A percentile compares a stretch with the other conserved stretches of the same genome.
Conservation (phyloP, 2,888 invertebrate genomes). For the Rotaria socialis region DNA sequence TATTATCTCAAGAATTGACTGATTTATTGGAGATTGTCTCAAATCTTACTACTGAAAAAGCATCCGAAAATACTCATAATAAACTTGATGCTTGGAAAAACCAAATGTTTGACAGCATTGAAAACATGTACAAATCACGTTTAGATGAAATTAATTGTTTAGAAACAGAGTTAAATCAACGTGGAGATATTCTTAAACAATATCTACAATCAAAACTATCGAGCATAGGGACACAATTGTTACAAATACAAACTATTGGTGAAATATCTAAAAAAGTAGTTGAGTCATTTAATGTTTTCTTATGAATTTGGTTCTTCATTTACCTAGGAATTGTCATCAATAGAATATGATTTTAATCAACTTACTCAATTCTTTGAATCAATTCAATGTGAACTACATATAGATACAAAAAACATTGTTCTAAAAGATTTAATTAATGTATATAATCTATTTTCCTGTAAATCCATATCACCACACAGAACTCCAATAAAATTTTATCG, state of each 20-base stretch:
- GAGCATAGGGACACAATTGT: neutral
- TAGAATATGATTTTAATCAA: constrained; percentile 30
- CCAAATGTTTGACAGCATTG: neutral
- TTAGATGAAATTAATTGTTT: neutral
- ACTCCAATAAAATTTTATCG: neutral
- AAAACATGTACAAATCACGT: neutral
- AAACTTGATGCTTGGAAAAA: neutral
- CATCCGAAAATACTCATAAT: neutral
- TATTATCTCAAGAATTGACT: neutral
- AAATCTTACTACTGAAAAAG: neutral
- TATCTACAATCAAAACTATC: neutral
- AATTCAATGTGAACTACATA: neutral
- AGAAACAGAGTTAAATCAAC: neutral
- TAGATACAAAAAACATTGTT: neutral
- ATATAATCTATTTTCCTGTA: neutral
- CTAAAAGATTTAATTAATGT: neutral
- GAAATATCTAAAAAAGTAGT: neutral
- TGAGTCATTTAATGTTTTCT: neutral
- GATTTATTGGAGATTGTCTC: neutral
- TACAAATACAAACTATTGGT: neutral
- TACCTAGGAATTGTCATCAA: neutral
- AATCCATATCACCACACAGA: too few relatives aligned
- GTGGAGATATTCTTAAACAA: neutral
- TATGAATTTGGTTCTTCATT: neutral
- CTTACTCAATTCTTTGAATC: neutral